phyloP scores from a whole-genome alignment of 2,797 vertebrate genomes.

The Aeoliscus strigatus region DNA sequence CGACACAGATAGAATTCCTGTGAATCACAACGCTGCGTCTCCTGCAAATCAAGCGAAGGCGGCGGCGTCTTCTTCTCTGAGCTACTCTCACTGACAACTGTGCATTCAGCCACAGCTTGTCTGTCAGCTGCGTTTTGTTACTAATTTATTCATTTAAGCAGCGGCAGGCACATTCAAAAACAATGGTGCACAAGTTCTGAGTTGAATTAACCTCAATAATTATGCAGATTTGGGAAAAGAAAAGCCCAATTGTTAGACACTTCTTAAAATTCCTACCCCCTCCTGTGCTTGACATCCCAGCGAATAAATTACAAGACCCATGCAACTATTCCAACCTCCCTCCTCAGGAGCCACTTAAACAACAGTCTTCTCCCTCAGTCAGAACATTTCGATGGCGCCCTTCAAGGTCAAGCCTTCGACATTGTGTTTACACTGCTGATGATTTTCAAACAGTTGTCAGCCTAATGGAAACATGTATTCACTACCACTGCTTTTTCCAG shows the following conservation, averaged over 20 bases:
- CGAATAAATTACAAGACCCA: conserved; percentile 45
- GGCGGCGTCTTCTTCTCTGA: conserved; percentile 36
- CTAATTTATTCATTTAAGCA: conserved; percentile 68
- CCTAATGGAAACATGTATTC: conserved; percentile 47
- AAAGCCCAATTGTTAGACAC: conserved; percentile 62
- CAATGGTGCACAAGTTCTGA: conserved; percentile 55
- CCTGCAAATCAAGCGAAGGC: conserved; percentile 34
- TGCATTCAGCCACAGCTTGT: conserved; percentile 51
- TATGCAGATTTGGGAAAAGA: conserved; percentile 64
- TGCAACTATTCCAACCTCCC: conserved; percentile 24
- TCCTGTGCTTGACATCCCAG: conserved; percentile 49
- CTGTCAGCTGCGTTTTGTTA: conserved; percentile 52
- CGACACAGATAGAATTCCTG: conserved; percentile 32
- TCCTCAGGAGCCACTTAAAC: conserved; percentile 16
- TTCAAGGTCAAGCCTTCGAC: conserved; percentile 21
- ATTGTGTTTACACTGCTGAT: conserved; percentile 41
- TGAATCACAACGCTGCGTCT: conserved; percentile 46
- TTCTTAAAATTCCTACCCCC: conserved; percentile 55
- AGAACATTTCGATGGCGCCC: conserved; percentile 5
- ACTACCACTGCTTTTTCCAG: conserved; percentile 44
- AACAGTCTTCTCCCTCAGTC: conserved; percentile 7
- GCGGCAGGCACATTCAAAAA: conserved; percentile 65
- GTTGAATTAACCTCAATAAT: conserved; percentile 70
- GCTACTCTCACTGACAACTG: conserved; percentile 40
- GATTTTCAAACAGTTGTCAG: conserved; percentile 16